Conservation (phyloP, 2,888 invertebrate genomes). For the Erebia palarica region DNA sequence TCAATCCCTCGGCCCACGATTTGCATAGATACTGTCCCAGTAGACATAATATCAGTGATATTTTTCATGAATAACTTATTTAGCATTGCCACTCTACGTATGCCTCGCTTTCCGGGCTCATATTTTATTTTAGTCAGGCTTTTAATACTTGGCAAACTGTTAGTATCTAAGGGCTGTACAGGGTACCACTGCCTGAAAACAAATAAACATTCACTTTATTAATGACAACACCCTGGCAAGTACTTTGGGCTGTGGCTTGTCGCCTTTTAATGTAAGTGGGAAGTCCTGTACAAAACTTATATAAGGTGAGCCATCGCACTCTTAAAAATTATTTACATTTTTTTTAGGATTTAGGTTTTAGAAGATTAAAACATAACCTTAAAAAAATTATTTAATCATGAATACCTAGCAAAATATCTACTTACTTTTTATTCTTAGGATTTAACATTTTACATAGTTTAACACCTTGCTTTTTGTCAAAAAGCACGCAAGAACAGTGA, state of each 20-base stretch:
- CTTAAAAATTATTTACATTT: background rate
- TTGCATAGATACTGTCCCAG: slow-evolving; percentile 84
- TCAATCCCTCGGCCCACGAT: slow-evolving; percentile 87
- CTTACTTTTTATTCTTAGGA: slow-evolving; percentile 65
- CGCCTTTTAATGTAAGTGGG: too few relatives aligned
- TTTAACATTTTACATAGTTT: slow-evolving; percentile 73
- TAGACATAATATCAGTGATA: slow-evolving; percentile 90
- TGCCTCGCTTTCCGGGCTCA: slow-evolving; percentile 78
- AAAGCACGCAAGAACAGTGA: slow-evolving; percentile 55
- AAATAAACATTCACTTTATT: slow-evolving; percentile 17
- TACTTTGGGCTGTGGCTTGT: too few relatives aligned
- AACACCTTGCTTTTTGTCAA: slow-evolving; percentile 66
- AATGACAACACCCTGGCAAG: too few relatives aligned
- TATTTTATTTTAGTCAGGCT: slow-evolving; percentile 70
- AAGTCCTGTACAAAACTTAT: too few relatives aligned
- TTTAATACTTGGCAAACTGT: slow-evolving; percentile 62
- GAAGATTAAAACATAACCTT: slow-evolving; percentile 35
- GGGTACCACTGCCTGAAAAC: slow-evolving; percentile 67
- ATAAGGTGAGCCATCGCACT: too few relatives aligned
- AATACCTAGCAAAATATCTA: slow-evolving; percentile 27
- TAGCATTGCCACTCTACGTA: slow-evolving; percentile 84
- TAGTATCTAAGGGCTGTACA: slow-evolving; percentile 45
- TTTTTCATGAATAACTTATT: slow-evolving; percentile 92
- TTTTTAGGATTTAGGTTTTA: slow-evolving; percentile 25
- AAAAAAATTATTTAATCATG: slow-evolving; percentile 7